A percentile compares a stretch with the other conserved stretches of the same genome.
Evolutionary conservation across 2,113 vertebrate species (phyloP).

Genomic region (Datnioides undecimradiatus): DNA sequence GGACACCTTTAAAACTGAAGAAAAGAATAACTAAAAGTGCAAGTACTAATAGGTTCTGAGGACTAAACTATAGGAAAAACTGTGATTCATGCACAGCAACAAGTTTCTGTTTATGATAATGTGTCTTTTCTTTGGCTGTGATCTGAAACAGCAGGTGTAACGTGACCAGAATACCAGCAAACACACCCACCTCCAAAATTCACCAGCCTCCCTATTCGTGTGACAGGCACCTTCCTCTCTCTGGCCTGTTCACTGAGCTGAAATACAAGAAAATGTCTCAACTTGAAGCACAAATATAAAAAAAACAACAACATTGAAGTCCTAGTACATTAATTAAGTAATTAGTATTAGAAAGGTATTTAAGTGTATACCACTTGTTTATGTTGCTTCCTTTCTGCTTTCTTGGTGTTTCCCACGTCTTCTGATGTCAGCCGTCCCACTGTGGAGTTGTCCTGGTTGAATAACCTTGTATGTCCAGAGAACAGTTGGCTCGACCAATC

Average conservation of each 20-base stretch:
- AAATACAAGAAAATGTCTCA: constrained; percentile 30
- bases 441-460: constrained; percentile 89
- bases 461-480: constrained; percentile 79
- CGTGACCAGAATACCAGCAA: not conserved
- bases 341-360: not conserved
- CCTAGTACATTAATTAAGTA: no score
- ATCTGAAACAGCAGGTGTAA: not conserved
- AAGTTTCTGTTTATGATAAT: no score
- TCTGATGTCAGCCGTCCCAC: constrained; percentile 86
- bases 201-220: constrained; percentile 89
- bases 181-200: constrained; percentile 90
- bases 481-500: constrained; percentile 59
- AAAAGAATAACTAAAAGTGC: no score
- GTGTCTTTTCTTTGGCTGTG: not conserved
- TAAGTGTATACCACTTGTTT: constrained; percentile 88
- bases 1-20: no score
- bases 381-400: constrained; percentile 85
- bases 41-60: no score
- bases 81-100: no score
- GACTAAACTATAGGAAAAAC: no score
- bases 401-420: constrained; percentile 87
- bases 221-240: constrained; percentile 92
- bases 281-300: not conserved
- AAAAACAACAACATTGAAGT: not conserved
- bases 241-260: constrained; percentile 92